Conservation (phyloP, 2,888 invertebrate genomes). For the Zygothrica quintamaculata region DNA sequence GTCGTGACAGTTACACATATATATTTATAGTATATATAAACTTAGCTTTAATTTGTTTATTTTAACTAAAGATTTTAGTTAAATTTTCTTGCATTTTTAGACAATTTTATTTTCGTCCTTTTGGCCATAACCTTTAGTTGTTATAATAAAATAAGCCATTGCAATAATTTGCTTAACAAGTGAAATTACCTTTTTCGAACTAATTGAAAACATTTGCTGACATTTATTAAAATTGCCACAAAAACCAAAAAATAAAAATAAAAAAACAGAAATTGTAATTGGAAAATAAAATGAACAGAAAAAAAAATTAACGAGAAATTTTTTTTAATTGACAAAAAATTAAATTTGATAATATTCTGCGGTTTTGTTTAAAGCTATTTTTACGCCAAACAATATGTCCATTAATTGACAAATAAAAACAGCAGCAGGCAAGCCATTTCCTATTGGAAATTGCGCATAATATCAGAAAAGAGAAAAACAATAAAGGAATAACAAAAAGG, state of each 20-base stretch:
- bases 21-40: no score
- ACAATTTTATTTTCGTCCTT: no score
- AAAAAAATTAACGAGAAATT: slow-evolving; percentile 12
- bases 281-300: not conserved
- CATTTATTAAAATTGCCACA: slow-evolving; percentile 55
- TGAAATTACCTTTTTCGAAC: slow-evolving; percentile 47
- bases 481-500: no score
- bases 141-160: no score
- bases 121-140: no score
- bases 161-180: slow-evolving; percentile 23
- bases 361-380: slow-evolving; percentile 55
- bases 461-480: slow-evolving; percentile 16
- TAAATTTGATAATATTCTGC: slow-evolving; percentile 51
- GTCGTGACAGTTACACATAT: no score
- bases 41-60: no score
- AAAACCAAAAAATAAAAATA: no score
- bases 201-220: slow-evolving; percentile 52
- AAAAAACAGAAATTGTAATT: slow-evolving; percentile 26
- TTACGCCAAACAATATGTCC: slow-evolving; percentile 61
- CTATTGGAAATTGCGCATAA: slow-evolving; percentile 50
- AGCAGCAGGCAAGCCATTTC: slow-evolving; percentile 14
- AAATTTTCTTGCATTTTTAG: no score
- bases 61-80: no score
- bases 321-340: slow-evolving; percentile 45
- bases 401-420: slow-evolving; percentile 70